Percentiles rank a stretch among this genome's conserved stretches.
phyloP scores from a whole-genome alignment of 2,113 vertebrate species.

The Rhegmatorhina hoffmannsi region DNA sequence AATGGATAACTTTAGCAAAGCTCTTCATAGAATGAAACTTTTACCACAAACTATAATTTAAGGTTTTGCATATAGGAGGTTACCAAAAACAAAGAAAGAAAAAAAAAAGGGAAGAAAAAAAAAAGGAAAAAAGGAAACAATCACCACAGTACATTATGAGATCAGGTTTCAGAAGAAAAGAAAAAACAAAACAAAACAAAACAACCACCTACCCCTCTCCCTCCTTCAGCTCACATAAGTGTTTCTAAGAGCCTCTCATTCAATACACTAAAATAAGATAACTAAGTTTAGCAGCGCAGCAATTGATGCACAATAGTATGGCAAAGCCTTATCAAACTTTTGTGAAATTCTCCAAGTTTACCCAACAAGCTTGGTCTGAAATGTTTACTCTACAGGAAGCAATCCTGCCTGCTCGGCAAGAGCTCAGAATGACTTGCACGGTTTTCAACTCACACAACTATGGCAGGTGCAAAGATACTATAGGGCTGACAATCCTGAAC shows the following conservation, averaged over 20 bases:
- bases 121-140: background rate
- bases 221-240: rapidly evolving
- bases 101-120: background rate
- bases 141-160: background rate
- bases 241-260: background rate
- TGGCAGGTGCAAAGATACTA: background rate
- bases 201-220: background rate
- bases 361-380: background rate
- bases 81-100: background rate
- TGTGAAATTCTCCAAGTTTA: background rate
- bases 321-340: background rate
- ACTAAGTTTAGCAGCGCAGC: background rate
- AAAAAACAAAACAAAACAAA: background rate
- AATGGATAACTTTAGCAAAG: background rate
- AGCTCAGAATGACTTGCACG: background rate
- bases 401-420: background rate
- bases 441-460: background rate
- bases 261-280: background rate
- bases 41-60: background rate
- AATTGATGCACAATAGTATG: background rate
- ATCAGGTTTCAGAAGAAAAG: background rate
- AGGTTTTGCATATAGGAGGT: background rate
- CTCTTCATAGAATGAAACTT: background rate
- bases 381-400: background rate
- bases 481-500: background rate